Conservation (phyloP, 2,113 vertebrate species). For the Pelmatolapia mariae region DNA sequence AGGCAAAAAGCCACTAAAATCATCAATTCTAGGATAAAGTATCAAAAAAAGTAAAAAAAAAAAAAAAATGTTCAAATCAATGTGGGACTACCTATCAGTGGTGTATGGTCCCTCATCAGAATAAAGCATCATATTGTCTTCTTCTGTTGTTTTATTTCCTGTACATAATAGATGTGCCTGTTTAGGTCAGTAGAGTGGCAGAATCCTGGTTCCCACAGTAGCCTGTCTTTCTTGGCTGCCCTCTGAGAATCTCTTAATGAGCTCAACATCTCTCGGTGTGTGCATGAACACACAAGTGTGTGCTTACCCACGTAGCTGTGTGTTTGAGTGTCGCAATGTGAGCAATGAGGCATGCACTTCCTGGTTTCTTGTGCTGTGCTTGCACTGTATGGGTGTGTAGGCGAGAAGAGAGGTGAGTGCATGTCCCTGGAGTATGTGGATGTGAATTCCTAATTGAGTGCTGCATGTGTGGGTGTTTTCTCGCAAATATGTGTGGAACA, state of each 20-base stretch:
- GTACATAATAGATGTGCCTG: background rate
- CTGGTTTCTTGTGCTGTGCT: background rate
- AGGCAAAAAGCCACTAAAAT: background rate
- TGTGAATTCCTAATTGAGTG: background rate
- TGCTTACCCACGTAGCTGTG: background rate
- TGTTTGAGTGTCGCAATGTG: background rate
- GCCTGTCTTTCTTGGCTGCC: slow-evolving; percentile 16
- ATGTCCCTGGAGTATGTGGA: background rate
- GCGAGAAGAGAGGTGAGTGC: background rate
- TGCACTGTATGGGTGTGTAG: background rate
- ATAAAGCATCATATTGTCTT: background rate
- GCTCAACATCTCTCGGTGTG: slow-evolving; percentile 9
- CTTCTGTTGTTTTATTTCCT: background rate
- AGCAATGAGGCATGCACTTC: background rate
- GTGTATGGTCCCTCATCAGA: background rate
- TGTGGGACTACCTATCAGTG: background rate
- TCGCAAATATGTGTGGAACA: background rate
- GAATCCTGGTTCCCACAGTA: slow-evolving; percentile 29
- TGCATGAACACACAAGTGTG: background rate
- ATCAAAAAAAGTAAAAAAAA: background rate
- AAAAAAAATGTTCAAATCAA: background rate
- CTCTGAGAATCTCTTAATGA: slow-evolving; percentile 54
- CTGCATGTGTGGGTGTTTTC: background rate
- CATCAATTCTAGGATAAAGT: background rate
- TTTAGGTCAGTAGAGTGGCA: background rate